A percentile compares a stretch with the other conserved stretches of the same genome.
These are phyloP conservation scores for Isaurus tuberculatus DNA, from an alignment of 92 coral and sea anemone species.

Conservation along the genomic window DNA sequence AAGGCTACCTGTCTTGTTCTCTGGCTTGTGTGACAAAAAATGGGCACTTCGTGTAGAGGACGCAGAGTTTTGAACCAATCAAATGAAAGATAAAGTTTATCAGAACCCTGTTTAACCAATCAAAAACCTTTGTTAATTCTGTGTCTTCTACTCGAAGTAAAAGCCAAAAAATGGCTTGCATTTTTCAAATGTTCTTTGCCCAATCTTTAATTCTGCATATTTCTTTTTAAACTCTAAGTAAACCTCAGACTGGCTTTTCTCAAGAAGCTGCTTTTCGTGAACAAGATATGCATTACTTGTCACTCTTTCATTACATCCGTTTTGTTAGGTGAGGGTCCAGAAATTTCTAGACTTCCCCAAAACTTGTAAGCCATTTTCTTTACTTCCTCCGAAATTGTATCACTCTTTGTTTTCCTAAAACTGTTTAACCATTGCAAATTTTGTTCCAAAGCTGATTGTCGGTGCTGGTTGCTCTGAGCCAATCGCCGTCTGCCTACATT, in stretches of 20 bases:
- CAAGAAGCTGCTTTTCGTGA: slow-evolving; percentile 52
- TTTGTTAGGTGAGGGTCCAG: slow-evolving; percentile 46
- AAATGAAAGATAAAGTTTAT: no score
- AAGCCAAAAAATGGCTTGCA: no score
- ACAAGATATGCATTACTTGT: slow-evolving; percentile 37
- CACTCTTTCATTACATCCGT: slow-evolving; percentile 42
- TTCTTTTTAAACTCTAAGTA: slow-evolving; percentile 38
- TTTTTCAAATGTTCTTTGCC: no score
- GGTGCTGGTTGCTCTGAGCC: slow-evolving; percentile 37
- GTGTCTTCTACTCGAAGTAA: no score
- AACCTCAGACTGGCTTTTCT: slow-evolving; percentile 57
- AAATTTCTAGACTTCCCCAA: slow-evolving; percentile 61
- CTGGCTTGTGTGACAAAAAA: slow-evolving; percentile 59
- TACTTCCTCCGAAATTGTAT: slow-evolving; percentile 40
- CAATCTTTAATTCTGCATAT: slow-evolving; percentile 53
- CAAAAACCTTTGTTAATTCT: no score
- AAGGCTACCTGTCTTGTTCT: not conserved
- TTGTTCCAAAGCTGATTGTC: slow-evolving; percentile 11
- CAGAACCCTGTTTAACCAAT: no score
- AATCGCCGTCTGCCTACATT: slow-evolving; percentile 44
- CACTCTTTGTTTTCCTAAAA: slow-evolving; percentile 25
- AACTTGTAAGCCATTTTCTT: slow-evolving; percentile 48
- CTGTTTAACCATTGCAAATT: slow-evolving; percentile 43
- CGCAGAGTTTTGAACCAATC: no score
- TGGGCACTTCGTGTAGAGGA: no score